Conservation (phyloP, 2,113 vertebrate species). For the Lethenteron reissneri region DNA sequence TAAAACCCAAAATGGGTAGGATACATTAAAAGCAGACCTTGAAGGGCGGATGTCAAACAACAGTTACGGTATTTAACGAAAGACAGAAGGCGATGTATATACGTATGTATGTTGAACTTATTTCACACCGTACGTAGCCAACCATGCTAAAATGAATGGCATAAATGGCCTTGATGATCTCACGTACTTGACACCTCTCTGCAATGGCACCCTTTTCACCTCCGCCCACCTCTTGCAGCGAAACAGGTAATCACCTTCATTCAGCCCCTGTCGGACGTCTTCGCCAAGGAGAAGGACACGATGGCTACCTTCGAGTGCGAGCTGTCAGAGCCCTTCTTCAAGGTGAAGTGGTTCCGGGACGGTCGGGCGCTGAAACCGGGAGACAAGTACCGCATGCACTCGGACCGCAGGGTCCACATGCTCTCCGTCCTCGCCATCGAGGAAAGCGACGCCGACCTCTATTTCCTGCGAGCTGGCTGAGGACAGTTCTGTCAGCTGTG, state of each 20-base stretch:
- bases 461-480: conserved; percentile 47
- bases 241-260: conserved; percentile 51
- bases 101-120: too few relatives aligned
- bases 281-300: conserved; percentile 63
- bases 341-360: conserved; percentile 84
- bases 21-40: too few relatives aligned
- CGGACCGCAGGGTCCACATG: conserved; percentile 85
- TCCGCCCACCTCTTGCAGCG: conserved; percentile 24
- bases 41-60: too few relatives aligned
- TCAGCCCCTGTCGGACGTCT: conserved; percentile 45
- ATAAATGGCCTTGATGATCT: too few relatives aligned
- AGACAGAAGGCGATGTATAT: too few relatives aligned
- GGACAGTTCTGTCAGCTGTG: conserved; percentile 50
- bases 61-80: too few relatives aligned
- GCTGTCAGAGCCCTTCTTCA: conserved; percentile 83
- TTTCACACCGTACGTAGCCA: too few relatives aligned
- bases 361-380: conserved; percentile 48
- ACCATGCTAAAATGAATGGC: too few relatives aligned
- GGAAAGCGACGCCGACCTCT: conserved; percentile 51
- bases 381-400: conserved; percentile 93
- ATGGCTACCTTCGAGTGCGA: conserved; percentile 94
- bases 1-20: too few relatives aligned
- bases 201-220: not conserved
- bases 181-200: not conserved
- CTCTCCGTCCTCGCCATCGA: conserved; percentile 57